Evolutionary conservation across 2,113 vertebrate genomes (phyloP), one percentile per base, ranked within the genome.

Genomic region (Zapornia atra): DNA sequence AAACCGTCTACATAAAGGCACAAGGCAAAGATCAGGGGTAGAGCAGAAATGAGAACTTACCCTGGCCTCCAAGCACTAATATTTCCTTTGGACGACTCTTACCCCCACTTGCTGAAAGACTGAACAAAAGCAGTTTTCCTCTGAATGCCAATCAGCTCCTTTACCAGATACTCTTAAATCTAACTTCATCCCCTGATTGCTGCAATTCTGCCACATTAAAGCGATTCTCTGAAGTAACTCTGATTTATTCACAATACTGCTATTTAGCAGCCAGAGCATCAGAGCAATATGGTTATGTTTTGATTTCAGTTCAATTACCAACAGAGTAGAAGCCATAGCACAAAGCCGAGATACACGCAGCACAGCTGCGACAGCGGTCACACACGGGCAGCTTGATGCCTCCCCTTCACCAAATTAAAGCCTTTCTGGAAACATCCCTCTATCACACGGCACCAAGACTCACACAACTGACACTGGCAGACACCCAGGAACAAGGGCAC

Each of bases 261-360:
- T 90, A 84, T 91, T 94, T 84, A 96, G 86, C 90, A 91, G 77
- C 53, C 80, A 65, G 69, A 73, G 68, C 60, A 73, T 28, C 71
- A 90, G 88, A 93, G 73, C 14, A 3, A 72, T 60, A 75, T 1
- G 1, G 56, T 79, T 88, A 31, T 94, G 88, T 94, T 97, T 96
- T 92, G 94, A 93, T 94, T 96, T 95, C 80, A 81, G 66, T 88
- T 95, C 88, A 86, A 78, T 91, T 96, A 92, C 86, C 65, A 82
- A 73, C 33, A 91, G 56, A 90, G 48, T 18, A 60, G 72, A 93
- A 95, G 61, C 31, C 54, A 86, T 42, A 82, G 92, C 77, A 84
- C 31, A 83, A 75, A 90, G 65, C 57, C 3, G 3, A 81, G 60
- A 59, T 13, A 29, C 1, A 33, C 66, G 60, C 28, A 81, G 71